Conservation (phyloP, 2,113 vertebrate species). For the Hippocampus zosterae region DNA sequence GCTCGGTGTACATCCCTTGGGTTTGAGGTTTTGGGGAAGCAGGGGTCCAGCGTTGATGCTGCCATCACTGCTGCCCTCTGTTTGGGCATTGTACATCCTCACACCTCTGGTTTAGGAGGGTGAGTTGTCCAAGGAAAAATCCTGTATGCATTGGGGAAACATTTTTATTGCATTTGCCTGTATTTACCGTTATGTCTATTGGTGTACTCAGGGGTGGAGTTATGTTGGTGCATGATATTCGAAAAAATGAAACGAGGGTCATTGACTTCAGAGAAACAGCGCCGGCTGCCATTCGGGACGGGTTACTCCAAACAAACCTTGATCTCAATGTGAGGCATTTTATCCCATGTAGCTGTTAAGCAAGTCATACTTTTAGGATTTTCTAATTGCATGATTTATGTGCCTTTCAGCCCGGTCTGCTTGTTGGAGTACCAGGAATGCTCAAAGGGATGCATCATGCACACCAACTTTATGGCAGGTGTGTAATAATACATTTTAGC, state of each 20-base stretch:
- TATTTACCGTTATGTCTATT: neutral
- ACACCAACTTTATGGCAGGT: constrained; percentile 92
- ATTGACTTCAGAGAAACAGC: constrained; percentile 95
- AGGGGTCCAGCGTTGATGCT: constrained; percentile 91
- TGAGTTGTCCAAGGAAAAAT: constrained; percentile 56
- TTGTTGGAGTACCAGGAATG: constrained; percentile 92
- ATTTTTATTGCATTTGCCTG: neutral
- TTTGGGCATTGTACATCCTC: constrained; percentile 86
- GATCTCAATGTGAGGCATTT: constrained; percentile 72
- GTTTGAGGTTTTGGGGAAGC: constrained; percentile 78
- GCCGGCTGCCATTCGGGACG: constrained; percentile 78
- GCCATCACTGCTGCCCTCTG: constrained; percentile 87
- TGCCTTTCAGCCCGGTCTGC: constrained; percentile 79
- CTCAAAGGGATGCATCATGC: constrained; percentile 87
- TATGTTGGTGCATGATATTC: constrained; percentile 93
- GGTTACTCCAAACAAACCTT: constrained; percentile 72
- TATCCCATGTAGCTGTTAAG: neutral
- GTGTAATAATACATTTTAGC: constrained; percentile 24
- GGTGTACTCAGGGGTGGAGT: constrained; percentile 82
- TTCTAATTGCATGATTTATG: constrained; percentile 2
- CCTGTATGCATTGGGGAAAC: neutral
- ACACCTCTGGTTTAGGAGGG: constrained; percentile 93
- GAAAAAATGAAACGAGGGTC: constrained; percentile 84
- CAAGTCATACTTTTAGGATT: neutral
- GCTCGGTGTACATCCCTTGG: constrained; percentile 86